phyloP scores from a whole-genome alignment of 2,113 vertebrate species.

The Urocolius indicus region DNA sequence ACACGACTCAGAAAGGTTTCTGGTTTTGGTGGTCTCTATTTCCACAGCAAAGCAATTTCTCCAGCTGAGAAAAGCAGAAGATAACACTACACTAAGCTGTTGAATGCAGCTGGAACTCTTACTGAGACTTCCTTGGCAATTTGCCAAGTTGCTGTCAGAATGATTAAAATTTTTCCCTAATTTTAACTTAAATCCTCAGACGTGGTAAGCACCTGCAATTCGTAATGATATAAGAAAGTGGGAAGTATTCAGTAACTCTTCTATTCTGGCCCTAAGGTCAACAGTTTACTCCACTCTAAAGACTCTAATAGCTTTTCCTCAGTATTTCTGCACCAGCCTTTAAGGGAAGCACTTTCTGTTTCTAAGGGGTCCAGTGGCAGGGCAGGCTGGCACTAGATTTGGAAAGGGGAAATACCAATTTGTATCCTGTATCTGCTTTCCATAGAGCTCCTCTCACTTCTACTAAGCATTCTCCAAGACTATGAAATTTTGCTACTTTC shows the following conservation, averaged over 20 bases:
- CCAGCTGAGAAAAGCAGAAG: background rate
- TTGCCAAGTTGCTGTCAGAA: background rate
- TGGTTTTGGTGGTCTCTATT: background rate
- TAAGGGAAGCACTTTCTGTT: background rate
- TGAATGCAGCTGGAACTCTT: background rate
- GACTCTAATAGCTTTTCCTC: background rate
- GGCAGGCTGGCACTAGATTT: background rate
- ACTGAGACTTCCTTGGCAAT: background rate
- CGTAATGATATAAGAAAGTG: background rate
- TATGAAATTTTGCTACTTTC: background rate
- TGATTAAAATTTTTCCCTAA: background rate
- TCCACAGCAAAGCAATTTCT: conserved; percentile 9
- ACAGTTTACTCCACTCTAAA: background rate
- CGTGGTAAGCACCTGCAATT: background rate
- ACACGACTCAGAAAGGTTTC: rapidly evolving
- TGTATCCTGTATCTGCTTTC: background rate
- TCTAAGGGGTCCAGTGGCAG: background rate
- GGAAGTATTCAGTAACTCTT: background rate
- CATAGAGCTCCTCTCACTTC: background rate
- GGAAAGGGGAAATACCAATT: background rate
- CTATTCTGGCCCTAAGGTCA: background rate
- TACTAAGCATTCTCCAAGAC: rapidly evolving
- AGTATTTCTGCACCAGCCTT: background rate
- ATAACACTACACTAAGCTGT: background rate
- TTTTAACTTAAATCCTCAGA: conserved; percentile 25